Percentiles rank a stretch among this genome's conserved stretches.
Evolutionary conservation across 2,888 invertebrate species (phyloP).

Genomic region (Agriotes lineatus): DNA sequence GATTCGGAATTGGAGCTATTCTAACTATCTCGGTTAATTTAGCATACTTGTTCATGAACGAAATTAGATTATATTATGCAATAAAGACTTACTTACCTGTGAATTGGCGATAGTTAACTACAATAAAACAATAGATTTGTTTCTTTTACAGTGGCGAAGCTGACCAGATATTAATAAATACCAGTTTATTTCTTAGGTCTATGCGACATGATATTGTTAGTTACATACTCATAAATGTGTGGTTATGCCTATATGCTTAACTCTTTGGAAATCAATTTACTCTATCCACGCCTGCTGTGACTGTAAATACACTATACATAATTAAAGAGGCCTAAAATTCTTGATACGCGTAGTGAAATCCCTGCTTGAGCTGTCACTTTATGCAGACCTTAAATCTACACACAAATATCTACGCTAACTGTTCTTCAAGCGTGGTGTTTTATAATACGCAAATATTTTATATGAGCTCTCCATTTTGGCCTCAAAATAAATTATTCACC

Average conservation of each 20-base stretch:
- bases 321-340: conserved; percentile 4
- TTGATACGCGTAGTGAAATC: not conserved
- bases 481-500: conserved; percentile 6
- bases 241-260: no score
- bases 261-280: no score
- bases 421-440: not conserved
- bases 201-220: no score
- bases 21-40: not conserved
- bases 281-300: no score
- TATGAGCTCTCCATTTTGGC: not conserved
- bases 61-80: not conserved
- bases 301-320: not conserved
- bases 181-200: no score
- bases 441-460: conserved; percentile 1
- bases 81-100: not conserved
- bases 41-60: not conserved
- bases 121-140: no score
- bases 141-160: no score
- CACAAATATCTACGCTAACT: not conserved
- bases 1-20: not conserved
- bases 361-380: no score
- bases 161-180: no score
- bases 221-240: no score
- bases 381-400: not conserved
- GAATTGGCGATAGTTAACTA: not conserved